Base-by-base conservation (phyloP, 1,140 invertebrate genomes). In the Drosophila athabasca region DNA sequence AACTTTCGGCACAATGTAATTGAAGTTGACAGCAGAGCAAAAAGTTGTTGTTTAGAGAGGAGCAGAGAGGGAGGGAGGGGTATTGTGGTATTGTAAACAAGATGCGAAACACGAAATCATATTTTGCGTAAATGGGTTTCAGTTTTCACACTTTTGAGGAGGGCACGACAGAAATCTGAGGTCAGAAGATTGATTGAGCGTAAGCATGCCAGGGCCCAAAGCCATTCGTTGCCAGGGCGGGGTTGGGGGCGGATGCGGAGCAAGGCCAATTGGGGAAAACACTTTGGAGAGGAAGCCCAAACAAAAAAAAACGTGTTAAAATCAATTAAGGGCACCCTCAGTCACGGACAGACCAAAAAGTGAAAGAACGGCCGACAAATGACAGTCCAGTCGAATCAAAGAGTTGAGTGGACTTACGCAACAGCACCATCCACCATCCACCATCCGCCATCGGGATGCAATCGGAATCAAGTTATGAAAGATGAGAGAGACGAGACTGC, bases 101-200 rank as follows among this genome's bases (percentile, higher is more conserved):
- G 68, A 76, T 53, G 52, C 52, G 41, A 60, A 76, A 67, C 51
- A 74, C 29, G 58, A 80, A 80, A 80, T 85, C 62, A 59, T 68
- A 76, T 85, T 84, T 71, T 80, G 59, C 49, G 72, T 74, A 82
- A 73, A 81, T 82, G 75, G 68, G 68, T 74, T 81, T 74, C 53
- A 50, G 60, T 71, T 70, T 87, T 70, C 64, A 78, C 78, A 78
- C 78, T 77, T 77, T 70, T 31, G 41, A 62, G 55, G 44, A 62
- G 51, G 57, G 58, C 44, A 22, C 7, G 48, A 39, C 60, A 17
- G 26, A 67, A 64, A 54, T 45, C 39, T 52, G 59, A 62, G 74
- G 65, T 75, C 81, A 59, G 13, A 81, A 76, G 78, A 88, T 88
- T 88, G 75, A 79, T 85, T 64, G 50, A 48, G 69, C 52, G 52